Evolutionary conservation across 1,140 invertebrate genomes (phyloP), one percentile per base, ranked within the genome.

Genomic region (Drosophila virilis): DNA sequence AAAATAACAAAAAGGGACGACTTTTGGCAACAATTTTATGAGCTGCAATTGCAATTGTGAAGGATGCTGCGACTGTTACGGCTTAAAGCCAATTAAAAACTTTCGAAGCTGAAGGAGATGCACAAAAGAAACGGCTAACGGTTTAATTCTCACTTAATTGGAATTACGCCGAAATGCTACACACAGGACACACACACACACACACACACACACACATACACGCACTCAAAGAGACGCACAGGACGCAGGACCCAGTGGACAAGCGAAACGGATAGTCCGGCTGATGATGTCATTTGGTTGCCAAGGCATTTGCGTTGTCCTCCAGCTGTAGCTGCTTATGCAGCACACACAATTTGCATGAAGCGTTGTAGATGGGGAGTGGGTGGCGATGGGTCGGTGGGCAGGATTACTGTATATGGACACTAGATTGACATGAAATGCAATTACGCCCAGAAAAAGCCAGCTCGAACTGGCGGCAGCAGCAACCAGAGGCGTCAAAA

Each of bases 71-170:
- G 60, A 40, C 42, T 5, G n/a, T 32, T 15, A 6, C 17, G 66
- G 40, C 72, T 78, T 83, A 61, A 77, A 67, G 67, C 83, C 79
- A 88, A 86, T 88, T 88, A 83, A 88, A 79, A 77, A 45, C 22
- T 64, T 68, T 51, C 22, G 22, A 5, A 28, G 33, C 40, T 15
- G 43, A 15, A 22, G 45, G 48, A 43, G 42, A 38, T 52, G 64
- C 62, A 69, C 62, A 50, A 77, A 74, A 55, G 72, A 40, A 46
- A 67, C 67, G 72, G 69, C 68, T 74, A 79, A 77, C 79, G 79
- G 72, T 68, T 88, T 88, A 88, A 89, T 88, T 88, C 83, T 76
- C 79, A 83, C 78, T 88, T 88, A 88, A 88, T 88, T 88, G 83
- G 84, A 83, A 83, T 88, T 89, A 88, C 79, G 84, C 55, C 37